These are phyloP conservation scores for Oligia strigilis DNA, from an alignment of 2,888 invertebrate genomes.

Conservation along the genomic window DNA sequence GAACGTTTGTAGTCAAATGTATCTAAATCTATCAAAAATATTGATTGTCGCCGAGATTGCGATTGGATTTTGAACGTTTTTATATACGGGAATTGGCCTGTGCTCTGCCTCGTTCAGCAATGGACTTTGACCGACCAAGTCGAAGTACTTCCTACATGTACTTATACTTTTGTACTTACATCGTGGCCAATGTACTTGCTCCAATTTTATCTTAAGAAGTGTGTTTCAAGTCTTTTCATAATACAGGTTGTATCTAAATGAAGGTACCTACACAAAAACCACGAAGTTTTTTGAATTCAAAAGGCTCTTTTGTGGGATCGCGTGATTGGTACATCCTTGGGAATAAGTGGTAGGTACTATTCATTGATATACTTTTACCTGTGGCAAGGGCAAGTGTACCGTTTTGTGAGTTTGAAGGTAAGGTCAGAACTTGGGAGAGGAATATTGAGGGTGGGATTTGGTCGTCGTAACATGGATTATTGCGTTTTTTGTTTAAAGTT, in stretches of 20 bases:
- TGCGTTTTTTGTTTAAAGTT: background rate
- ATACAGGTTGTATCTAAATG: conserved; percentile 42
- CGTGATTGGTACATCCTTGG: conserved; percentile 76
- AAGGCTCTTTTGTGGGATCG: conserved; percentile 71
- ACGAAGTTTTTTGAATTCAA: conserved; percentile 63
- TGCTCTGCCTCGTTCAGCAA: background rate
- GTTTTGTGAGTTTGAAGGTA: conserved; percentile 67
- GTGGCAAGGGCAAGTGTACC: conserved; percentile 74
- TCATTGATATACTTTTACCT: conserved; percentile 75
- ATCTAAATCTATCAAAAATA: background rate
- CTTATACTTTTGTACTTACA: background rate
- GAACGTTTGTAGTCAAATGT: background rate
- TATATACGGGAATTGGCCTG: too few species aligned
- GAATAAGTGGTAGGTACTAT: conserved; percentile 72
- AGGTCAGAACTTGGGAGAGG: conserved; percentile 65
- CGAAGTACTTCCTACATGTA: background rate
- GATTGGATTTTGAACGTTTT: background rate
- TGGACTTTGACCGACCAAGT: background rate
- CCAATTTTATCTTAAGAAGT: conserved; percentile 39
- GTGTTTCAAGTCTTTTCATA: conserved; percentile 30
- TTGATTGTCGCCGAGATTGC: background rate
- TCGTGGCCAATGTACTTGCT: conserved; percentile 21
- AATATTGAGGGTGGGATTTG: background rate
- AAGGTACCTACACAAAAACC: conserved; percentile 61
- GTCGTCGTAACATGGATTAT: too few species aligned